Base-by-base conservation (phyloP, 2,113 vertebrate species). In the Microcebus lehilahytsara region DNA sequence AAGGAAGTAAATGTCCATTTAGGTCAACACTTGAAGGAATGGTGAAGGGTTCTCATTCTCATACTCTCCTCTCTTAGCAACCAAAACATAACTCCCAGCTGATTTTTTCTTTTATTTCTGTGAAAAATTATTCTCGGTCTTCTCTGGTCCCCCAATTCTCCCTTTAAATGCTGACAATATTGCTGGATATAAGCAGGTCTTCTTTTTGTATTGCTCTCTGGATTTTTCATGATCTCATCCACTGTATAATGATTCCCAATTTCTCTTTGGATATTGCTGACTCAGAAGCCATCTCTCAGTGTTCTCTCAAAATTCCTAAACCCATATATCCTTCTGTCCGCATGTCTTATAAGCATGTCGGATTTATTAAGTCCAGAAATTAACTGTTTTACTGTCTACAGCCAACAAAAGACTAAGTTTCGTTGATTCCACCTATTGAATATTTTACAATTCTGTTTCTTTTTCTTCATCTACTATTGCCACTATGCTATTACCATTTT, bases 41-140 rank as follows among this genome's bases (percentile, higher is more conserved):
- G 0, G 0, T 10, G 1, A 49, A 4, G 7, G 17, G 49, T 3
- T 30, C 0, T 16, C 0, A 4, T 64, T 85, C 4, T 77, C 22
- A 58, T 53, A 34, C 3, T 16, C 13, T 30, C 22, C 23, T 84
- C 2, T 30, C 4, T 37, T 53, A 7, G 4, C 8, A n/a, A 77
- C 3, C 1, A 67, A 92, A 62, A 58, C 2, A 6, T 6, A 42
- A 34, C 6, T 13, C 2, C 58, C 14, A 72, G 19, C 9, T 53
- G 6, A 78, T 51, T 86, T 81, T 92, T 49, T 37, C 2, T 46
- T 46, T 75, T 30, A 12, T 46, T 60, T 42, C 11, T 66, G 2
- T 14, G 25, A 78, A 58, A 60, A 83, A 4, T 27, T 13, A 85
- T 40, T 84, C 8, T 56, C 7, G 58, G 6, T 69, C 20, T 86